These are phyloP conservation scores for Zaprionus camerounensis DNA, from an alignment of 1,140 invertebrate species.

Conservation along the genomic window DNA sequence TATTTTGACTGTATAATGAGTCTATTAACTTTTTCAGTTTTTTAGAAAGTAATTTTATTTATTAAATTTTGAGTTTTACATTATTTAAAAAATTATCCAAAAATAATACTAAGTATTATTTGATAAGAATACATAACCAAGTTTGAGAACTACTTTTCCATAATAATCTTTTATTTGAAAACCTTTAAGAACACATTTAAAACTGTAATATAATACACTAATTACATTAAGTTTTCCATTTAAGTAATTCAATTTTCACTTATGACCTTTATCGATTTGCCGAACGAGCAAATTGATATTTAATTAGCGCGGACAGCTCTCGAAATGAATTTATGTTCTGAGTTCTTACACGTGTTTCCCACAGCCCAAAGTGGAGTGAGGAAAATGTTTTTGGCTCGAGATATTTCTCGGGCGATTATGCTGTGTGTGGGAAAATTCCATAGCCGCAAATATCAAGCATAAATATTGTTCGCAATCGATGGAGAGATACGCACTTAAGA, in stretches of 20 bases:
- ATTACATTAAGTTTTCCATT: background rate
- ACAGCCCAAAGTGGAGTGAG: background rate
- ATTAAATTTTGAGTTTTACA: background rate
- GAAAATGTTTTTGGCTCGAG: background rate
- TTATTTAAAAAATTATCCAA: no score
- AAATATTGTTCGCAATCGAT: background rate
- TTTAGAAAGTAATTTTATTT: background rate
- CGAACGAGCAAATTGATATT: slow-evolving; percentile 1
- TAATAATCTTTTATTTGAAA: no score
- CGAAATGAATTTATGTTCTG: slow-evolving; percentile 5
- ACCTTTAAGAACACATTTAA: no score
- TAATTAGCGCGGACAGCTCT: slow-evolving; percentile 6
- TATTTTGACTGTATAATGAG: background rate
- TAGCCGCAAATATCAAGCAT: background rate
- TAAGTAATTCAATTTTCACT: background rate
- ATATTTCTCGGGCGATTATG: background rate
- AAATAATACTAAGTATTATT: no score
- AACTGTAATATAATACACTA: background rate
- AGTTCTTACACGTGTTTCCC: slow-evolving; percentile 12
- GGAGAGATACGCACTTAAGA: background rate
- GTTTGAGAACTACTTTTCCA: no score
- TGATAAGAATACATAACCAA: no score
- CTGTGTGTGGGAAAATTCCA: background rate
- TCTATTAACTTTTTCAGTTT: background rate
- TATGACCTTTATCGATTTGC: background rate